These are phyloP conservation scores for Theropithecus gelada DNA, from an alignment of 2,113 vertebrate genomes.

Conservation along the genomic window DNA sequence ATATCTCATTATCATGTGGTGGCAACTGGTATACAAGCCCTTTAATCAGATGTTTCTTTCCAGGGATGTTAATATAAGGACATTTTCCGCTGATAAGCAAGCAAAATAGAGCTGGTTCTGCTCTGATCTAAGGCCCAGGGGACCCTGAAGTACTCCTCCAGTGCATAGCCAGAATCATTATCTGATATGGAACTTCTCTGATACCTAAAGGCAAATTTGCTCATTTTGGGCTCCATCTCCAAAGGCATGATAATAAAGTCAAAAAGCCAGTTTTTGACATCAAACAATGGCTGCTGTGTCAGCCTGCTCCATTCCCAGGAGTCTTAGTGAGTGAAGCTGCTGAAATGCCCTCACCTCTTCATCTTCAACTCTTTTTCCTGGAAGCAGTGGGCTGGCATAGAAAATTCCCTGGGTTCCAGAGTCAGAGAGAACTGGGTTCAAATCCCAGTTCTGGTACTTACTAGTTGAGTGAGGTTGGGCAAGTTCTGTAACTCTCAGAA, in stretches of 20 bases:
- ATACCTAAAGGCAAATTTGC: conserved; percentile 90
- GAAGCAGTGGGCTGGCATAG: not conserved
- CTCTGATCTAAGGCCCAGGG: conserved; percentile 92
- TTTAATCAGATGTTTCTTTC: conserved; percentile 94
- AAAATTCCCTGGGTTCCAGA: not conserved
- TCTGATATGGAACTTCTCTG: conserved; percentile 94
- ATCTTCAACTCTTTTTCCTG: not conserved
- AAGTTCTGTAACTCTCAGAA: not conserved
- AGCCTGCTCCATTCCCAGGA: not conserved
- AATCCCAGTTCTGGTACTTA: conserved; percentile 18
- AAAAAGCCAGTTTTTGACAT: conserved; percentile 84
- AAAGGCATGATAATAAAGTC: conserved; percentile 81
- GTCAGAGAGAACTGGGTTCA: conserved; percentile 3
- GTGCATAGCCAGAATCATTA: conserved; percentile 93
- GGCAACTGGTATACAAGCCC: conserved; percentile 95
- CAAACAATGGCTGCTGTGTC: conserved; percentile 76
- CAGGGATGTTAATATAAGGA: conserved; percentile 94
- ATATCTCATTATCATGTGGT: conserved; percentile 94
- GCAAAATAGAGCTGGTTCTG: conserved; percentile 96
- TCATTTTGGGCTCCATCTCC: conserved; percentile 93
- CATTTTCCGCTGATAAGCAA: conserved; percentile 93
- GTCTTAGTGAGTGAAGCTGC: not conserved
- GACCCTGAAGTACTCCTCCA: conserved; percentile 96
- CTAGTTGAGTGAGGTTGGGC: not conserved
- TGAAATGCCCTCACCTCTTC: not conserved